Evolutionary conservation across 1,140 invertebrate species (phyloP), one percentile per base, ranked within the genome.

Genomic region (Rhagoletis pomonella): DNA sequence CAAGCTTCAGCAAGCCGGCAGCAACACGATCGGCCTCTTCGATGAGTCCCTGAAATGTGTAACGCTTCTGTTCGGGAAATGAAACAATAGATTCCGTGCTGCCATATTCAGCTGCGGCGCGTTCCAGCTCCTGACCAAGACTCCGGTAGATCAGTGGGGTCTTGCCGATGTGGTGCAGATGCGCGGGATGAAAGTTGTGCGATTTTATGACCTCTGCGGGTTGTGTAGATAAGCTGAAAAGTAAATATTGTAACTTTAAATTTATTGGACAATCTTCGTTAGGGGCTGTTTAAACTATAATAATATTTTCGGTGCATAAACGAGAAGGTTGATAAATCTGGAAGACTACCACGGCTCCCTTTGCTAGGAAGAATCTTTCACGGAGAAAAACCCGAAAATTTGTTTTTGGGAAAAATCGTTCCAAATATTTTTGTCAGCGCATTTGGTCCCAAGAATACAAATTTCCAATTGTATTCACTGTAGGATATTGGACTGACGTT

Each of bases 1-100:
- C 98, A 12, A 98, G 90, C 44, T 95, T 95, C 65, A 96, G 91
- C 0, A 99, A 94, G 1, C 97, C 97, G n/a, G 96, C 96, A 3
- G 97, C 98, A 1, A 99, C 90, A 55, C 95, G 94, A 90, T 99
- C 96, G 1, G 95, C 96, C 90, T 97, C 94, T 44, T 93, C 90
- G 5, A 96, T 88, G 0, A 97, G 91, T 86, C 97, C 94, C 1
- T 90, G 90, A 90, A 95, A 97, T 4, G 96, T 96, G 1, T 96
- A 90, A 7, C 94, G 93, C 3, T 95, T 89, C 7, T 94, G 94
- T 94, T 97, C 96, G 64, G 95, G 93, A 10, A 93, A 89, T 0
- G 96, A 96, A 12, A 95, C 94, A 0, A 97, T 90, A 2, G 95
- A 95, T 17, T 95, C 94, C 4, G 93, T 93, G 44, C 95, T 94